Evolutionary conservation across 2,113 vertebrate species (phyloP), one percentile per base, ranked within the genome.

Genomic region (Ovis aries): DNA sequence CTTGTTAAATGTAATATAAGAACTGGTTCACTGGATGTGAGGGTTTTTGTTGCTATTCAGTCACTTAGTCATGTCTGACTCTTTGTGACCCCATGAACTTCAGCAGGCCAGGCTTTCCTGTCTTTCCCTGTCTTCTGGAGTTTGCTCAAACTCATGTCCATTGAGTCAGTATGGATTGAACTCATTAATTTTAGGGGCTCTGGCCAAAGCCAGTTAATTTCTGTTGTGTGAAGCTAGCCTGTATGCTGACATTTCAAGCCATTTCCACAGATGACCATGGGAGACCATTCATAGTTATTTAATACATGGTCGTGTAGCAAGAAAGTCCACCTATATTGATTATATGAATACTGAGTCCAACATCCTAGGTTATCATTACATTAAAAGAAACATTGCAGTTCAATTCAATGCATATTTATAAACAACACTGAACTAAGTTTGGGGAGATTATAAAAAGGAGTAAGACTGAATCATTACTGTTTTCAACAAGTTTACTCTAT

Each of bases 231-330:
- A 93, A 78, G 64, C 50, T 62, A 96, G 0, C 93, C 64, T 92
- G 57, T 40, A 87, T 74, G 45, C 7, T 96, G 84, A 16, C 55
- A 12, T 40, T 97, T 96, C 94, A 97, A 97, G 31, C 27, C 14
- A 23, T 53, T 48, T 33, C 92, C 14, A 1, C 16, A 16, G 81
- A 57, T 86, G 53, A 62, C 16, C 62, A 3, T 81, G 52, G 25
- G 0, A 90, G 19, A 89, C 15, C 13, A 43, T 29, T 88, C 50
- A 67, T 88, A 96, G 25, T 31, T 95, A 71, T 60, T 96, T 90
- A 96, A 67, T 67, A 45, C 9, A 60, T 45, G 80, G 21, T 74
- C 7, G 2, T 2, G 7, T 67, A 94, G 43, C 31, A 53, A 74
- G 59, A 53, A 86, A 97, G 36, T 48, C 36, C 8, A 2, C 84